Evolutionary conservation across 2,888 invertebrate genomes (phyloP), one percentile per base, ranked within the genome.

Genomic region (Tromatobia lineatoria): DNA sequence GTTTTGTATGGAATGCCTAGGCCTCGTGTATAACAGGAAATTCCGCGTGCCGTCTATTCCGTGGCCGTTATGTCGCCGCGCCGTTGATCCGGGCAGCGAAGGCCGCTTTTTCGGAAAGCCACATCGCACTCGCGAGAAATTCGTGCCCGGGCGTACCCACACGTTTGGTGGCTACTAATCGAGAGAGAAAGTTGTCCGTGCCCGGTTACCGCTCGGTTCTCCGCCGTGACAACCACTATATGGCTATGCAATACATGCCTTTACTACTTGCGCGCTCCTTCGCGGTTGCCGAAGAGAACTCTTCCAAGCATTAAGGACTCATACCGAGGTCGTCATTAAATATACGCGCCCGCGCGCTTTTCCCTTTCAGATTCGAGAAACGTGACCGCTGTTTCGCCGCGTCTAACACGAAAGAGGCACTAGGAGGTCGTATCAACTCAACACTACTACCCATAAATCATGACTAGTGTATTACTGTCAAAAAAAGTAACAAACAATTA

Each of bases 161-260:
- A 85, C 85, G 83, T 82, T 82, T 82, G 75, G 71, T 69, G 78
- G 80, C 75, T 73, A 57, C 86, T 83, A 83, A 86, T 85, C 83
- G 87, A 87, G 82, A 80, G 86, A 87, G 87, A 87, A 87, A 87
- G 87, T 87, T 85, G 82, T 76, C 81, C 79, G 79, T 80, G 50
- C 83, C 38, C 59, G 59, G 61, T 8, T 29, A 10, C 64, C 47
- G 64, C 70, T 75, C 69, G 61, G 52, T 52, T 64, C 76, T 66
- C 20, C 34, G 42, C 59, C 29, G 6, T 20, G 8, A 18, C 69
- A 13, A 7, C 25, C 38, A 3, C 25, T 50, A 70, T 38, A 67
- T 29, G 64, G 59, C 75, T 50, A 66, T 50, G 29, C 69, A 54
- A 77, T 64, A 61, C 74, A 74, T 45, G 64, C 59, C 70, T 80